These are phyloP conservation scores for Tragelaphus oryx DNA, from an alignment of 2,797 vertebrate genomes.

Conservation along the genomic window DNA sequence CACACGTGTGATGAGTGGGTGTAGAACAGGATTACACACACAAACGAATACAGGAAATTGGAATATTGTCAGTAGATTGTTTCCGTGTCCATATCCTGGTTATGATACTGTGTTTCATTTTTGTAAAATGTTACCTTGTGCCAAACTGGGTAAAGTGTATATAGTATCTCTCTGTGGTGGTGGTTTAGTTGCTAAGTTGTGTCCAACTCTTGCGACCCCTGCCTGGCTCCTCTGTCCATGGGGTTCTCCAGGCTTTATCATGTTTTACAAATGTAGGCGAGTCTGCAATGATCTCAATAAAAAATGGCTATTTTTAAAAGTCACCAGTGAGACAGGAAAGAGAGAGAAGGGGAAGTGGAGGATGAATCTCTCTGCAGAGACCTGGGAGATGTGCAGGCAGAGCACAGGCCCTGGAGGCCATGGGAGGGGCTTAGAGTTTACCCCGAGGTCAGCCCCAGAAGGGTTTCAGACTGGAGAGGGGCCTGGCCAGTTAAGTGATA, in stretches of 20 bases:
- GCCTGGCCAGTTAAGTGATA: background rate
- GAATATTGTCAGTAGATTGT: background rate
- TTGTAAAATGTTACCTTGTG: background rate
- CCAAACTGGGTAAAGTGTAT: background rate
- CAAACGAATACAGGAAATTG: background rate
- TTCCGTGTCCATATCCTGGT: background rate
- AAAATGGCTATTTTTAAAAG: background rate
- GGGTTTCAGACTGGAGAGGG: background rate
- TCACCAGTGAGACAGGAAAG: background rate
- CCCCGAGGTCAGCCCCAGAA: background rate
- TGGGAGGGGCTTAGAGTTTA: background rate
- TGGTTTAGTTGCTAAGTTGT: background rate
- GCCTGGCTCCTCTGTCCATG: background rate
- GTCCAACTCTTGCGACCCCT: background rate
- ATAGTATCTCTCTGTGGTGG: background rate
- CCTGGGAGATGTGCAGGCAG: rapidly evolving
- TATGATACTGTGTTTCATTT: background rate
- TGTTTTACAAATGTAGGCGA: background rate
- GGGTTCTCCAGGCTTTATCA: background rate
- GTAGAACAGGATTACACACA: background rate
- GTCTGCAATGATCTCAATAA: background rate
- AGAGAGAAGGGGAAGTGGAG: background rate
- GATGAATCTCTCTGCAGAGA: background rate
- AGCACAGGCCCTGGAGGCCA: background rate
- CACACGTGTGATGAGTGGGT: background rate